A percentile compares a stretch with the other conserved stretches of the same genome.
Conservation (phyloP, 2,888 invertebrate species). For the Leuctra nigra region DNA sequence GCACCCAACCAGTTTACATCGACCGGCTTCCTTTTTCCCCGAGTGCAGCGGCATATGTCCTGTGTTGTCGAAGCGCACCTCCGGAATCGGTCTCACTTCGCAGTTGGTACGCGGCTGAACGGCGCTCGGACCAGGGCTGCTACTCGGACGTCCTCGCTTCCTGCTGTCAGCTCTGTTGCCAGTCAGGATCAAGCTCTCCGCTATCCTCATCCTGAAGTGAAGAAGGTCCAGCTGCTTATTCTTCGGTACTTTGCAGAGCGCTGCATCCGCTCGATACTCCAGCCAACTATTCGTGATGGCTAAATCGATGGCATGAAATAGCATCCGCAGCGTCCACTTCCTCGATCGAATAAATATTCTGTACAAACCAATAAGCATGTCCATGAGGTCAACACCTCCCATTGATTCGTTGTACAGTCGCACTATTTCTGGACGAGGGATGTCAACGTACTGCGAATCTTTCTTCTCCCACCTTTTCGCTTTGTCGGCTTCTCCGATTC, state of each 20-base stretch:
- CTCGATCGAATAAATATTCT: conserved; percentile 24
- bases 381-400: neutral
- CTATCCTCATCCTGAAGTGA: neutral
- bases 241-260: neutral
- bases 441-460: conserved; percentile 27
- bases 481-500: conserved; percentile 29
- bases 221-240: neutral
- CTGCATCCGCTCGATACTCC: conserved; percentile 2
- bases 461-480: conserved; percentile 32
- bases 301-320: conserved; percentile 25
- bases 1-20: neutral
- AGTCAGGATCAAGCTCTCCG: neutral
- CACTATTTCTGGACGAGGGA: conserved; percentile 31
- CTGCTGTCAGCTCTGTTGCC: neutral
- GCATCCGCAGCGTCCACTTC: conserved; percentile 28
- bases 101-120: neutral
- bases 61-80: neutral
- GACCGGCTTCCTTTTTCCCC: neutral
- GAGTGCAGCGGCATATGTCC: neutral
- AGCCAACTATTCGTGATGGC: conserved; percentile 25
- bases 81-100: neutral
- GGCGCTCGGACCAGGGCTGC: neutral
- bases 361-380: conserved; percentile 12
- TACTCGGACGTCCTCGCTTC: neutral
- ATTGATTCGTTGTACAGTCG: conserved; percentile 7